phyloP scores from a whole-genome alignment of 2,113 vertebrate species.

The Riparia riparia region DNA sequence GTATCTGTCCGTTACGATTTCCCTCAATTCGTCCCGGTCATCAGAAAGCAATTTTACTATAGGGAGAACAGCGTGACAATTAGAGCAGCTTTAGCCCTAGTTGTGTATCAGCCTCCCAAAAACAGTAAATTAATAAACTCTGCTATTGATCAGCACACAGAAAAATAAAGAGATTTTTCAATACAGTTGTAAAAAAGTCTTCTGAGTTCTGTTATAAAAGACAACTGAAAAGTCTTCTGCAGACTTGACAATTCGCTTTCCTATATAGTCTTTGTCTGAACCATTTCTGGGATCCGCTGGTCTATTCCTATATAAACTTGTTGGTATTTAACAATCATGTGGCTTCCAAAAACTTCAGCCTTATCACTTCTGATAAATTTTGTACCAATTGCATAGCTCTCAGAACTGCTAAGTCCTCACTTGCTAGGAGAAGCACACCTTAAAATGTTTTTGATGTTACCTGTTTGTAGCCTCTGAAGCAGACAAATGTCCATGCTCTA shows the following conservation, averaged over 20 bases:
- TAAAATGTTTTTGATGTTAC: background rate
- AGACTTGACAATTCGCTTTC: background rate
- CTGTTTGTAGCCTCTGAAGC: background rate
- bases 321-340: background rate
- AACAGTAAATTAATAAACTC: background rate
- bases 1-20: slow-evolving; percentile 99
- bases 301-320: background rate
- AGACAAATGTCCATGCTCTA: background rate
- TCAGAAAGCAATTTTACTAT: slow-evolving; percentile 91
- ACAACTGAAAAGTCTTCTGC: background rate
- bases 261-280: background rate
- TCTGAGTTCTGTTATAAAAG: background rate
- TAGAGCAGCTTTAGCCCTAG: slow-evolving; percentile 81
- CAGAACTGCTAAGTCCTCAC: background rate
- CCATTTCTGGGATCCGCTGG: background rate
- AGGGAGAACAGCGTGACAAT: slow-evolving; percentile 87
- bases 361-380: background rate
- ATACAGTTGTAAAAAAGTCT: background rate
- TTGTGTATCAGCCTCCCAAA: slow-evolving; percentile 92
- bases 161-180: background rate
- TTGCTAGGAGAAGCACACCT: background rate
- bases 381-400: background rate
- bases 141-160: background rate
- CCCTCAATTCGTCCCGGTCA: slow-evolving; percentile 95
- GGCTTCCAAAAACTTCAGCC: background rate